Percentiles rank a stretch among this genome's conserved stretches.
phyloP scores from a whole-genome alignment of 2,113 vertebrate genomes.

The Cranoglanis bouderius region DNA sequence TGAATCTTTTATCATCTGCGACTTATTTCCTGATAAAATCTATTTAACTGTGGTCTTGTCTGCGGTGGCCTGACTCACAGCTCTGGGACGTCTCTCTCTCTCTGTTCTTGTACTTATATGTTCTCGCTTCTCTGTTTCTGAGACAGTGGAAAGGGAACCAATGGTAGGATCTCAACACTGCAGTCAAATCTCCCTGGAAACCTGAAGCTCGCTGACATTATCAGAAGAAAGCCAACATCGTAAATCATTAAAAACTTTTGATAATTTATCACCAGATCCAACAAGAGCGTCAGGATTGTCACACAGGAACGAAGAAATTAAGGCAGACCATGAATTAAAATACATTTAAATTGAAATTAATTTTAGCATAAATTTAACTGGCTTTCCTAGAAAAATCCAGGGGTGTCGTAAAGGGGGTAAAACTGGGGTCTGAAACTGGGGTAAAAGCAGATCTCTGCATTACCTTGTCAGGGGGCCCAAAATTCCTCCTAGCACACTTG shows the following conservation, averaged over 20 bases:
- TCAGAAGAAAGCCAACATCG: background rate
- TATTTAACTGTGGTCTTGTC: background rate
- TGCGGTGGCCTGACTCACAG: background rate
- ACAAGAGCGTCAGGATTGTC: background rate
- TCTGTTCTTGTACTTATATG: background rate
- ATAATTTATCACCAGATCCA: constrained; percentile 1
- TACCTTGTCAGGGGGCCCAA: background rate
- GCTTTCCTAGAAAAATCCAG: background rate
- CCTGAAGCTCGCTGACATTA: background rate
- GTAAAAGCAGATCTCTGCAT: background rate
- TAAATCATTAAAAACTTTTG: background rate
- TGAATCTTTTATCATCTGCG: background rate
- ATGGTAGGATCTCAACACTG: background rate
- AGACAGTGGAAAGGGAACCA: constrained; percentile 15
- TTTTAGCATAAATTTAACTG: background rate
- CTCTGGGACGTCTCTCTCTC: background rate
- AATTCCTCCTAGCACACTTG: background rate
- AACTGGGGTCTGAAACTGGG: too few species aligned
- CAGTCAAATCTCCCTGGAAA: constrained; percentile 30
- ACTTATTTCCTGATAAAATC: constrained; percentile 21
- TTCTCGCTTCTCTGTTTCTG: background rate
- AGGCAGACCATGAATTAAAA: background rate
- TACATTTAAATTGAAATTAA: background rate
- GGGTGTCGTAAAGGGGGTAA: background rate
- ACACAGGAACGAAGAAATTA: background rate